These are phyloP conservation scores for Congeria kusceri DNA, from an alignment of 2,888 invertebrate genomes.

Conservation along the genomic window DNA sequence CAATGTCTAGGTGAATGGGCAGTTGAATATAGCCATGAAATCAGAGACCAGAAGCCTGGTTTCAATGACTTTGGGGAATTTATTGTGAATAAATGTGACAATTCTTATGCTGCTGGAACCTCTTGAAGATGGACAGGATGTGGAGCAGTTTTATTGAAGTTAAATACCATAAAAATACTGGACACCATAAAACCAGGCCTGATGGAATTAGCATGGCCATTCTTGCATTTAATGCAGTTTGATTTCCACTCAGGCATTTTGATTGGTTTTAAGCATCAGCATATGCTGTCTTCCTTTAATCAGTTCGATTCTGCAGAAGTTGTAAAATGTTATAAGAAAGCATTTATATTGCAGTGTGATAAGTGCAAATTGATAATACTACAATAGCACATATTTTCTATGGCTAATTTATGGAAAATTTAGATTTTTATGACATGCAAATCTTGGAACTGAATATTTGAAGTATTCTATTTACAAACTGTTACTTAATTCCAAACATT, in stretches of 20 bases:
- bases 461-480: no score
- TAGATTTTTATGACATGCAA: no score
- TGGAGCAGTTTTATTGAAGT: constrained; percentile 27
- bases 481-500: no score
- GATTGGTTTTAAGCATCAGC: background rate
- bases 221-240: background rate
- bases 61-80: background rate
- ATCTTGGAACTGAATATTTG: no score
- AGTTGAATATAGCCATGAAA: background rate
- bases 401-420: no score
- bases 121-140: constrained; percentile 19
- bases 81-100: constrained; percentile 2
- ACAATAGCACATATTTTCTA: no score
- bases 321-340: no score
- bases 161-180: constrained; percentile 21
- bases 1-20: background rate
- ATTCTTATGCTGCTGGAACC: no score
- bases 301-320: no score
- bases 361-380: no score
- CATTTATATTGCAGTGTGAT: no score
- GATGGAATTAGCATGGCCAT: constrained; percentile 9
- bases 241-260: background rate
- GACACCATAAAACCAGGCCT: constrained; percentile 27
- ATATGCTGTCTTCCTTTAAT: no score
- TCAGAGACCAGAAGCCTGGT: background rate